A percentile compares a stretch with the other conserved stretches of the same genome.
These are phyloP conservation scores for Trimorus sp. DNA, from an alignment of 2,888 invertebrate species.

Conservation along the genomic window DNA sequence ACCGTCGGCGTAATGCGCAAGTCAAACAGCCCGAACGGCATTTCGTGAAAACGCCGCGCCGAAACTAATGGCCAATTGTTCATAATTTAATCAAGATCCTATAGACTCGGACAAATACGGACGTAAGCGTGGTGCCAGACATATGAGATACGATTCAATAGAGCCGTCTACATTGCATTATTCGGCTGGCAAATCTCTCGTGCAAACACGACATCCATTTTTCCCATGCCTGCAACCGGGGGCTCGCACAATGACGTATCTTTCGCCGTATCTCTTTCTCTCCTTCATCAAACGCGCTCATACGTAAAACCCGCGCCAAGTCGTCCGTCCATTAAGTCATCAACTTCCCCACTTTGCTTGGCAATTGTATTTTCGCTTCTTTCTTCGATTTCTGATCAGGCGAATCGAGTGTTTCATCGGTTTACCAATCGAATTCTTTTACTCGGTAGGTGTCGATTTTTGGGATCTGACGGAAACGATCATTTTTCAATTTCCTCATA, in stretches of 20 bases:
- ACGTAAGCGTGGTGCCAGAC: conserved; percentile 76
- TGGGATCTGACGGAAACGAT: too few relatives aligned
- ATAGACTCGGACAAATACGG: conserved; percentile 74
- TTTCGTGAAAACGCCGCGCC: conserved; percentile 39
- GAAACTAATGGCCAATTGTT: conserved; percentile 52
- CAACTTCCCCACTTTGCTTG: too few relatives aligned
- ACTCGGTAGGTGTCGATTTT: too few relatives aligned
- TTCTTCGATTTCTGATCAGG: too few relatives aligned
- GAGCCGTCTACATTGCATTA: conserved; percentile 79
- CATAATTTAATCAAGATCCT: conserved; percentile 78
- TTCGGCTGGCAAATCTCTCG: conserved; percentile 79
- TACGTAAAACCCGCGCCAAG: background rate
- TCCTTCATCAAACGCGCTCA: conserved; percentile 27
- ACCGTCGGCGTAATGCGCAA: conserved; percentile 40
- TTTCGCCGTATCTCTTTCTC: conserved; percentile 30
- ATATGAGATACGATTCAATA: conserved; percentile 80
- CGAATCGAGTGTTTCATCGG: too few relatives aligned
- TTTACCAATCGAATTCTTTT: too few relatives aligned
- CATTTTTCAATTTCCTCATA: too few relatives aligned
- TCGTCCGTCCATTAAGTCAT: background rate
- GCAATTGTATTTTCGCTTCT: too few relatives aligned
- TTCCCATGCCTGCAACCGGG: conserved; percentile 78
- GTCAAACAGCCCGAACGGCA: conserved; percentile 33
- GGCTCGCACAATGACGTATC: conserved; percentile 72
- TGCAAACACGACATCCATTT: conserved; percentile 80